Evolutionary conservation across 2,113 vertebrate species (phyloP).

Genomic region (Arothron firmamentum): DNA sequence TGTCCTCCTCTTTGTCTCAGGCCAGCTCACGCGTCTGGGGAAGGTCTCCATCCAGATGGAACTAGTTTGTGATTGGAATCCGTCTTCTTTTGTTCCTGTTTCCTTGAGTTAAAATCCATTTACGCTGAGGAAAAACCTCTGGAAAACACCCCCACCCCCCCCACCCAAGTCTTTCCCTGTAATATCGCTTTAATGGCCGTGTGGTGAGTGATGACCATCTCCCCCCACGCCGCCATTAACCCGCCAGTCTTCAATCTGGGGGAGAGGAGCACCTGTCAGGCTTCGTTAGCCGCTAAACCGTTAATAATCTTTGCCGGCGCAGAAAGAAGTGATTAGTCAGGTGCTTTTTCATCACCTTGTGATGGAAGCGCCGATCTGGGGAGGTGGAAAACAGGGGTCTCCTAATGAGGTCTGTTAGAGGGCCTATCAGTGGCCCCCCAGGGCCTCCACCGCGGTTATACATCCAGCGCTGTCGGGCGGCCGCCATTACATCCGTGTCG

Average conservation of each 20-base stretch:
- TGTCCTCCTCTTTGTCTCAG: slow-evolving; percentile 60
- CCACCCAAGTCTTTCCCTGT: slow-evolving; percentile 50
- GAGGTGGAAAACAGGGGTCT: slow-evolving; percentile 55
- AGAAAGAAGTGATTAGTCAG: slow-evolving; percentile 54
- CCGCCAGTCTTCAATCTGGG: slow-evolving; percentile 65
- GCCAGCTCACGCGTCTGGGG: neutral
- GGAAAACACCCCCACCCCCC: slow-evolving; percentile 9
- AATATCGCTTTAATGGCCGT: slow-evolving; percentile 72
- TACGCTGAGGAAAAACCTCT: neutral
- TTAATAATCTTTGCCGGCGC: slow-evolving; percentile 59
- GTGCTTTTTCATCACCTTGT: slow-evolving; percentile 55
- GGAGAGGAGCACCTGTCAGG: slow-evolving; percentile 68
- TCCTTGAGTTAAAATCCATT: slow-evolving; percentile 33
- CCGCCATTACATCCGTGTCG: slow-evolving; percentile 12
- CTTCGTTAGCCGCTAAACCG: slow-evolving; percentile 67
- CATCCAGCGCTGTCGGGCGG: slow-evolving; percentile 35
- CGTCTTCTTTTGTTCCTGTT: slow-evolving; percentile 21
- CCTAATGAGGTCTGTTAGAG: slow-evolving; percentile 69
- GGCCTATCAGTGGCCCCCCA: slow-evolving; percentile 54
- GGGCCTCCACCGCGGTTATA: slow-evolving; percentile 46
- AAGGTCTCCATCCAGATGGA: neutral
- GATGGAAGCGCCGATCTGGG: slow-evolving; percentile 27
- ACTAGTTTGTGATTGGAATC: too few species aligned
- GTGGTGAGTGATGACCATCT: slow-evolving; percentile 77
- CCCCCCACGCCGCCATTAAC: slow-evolving; percentile 67